phyloP scores from a whole-genome alignment of 1,140 invertebrate genomes.

The Aphaenogaster floridana region DNA sequence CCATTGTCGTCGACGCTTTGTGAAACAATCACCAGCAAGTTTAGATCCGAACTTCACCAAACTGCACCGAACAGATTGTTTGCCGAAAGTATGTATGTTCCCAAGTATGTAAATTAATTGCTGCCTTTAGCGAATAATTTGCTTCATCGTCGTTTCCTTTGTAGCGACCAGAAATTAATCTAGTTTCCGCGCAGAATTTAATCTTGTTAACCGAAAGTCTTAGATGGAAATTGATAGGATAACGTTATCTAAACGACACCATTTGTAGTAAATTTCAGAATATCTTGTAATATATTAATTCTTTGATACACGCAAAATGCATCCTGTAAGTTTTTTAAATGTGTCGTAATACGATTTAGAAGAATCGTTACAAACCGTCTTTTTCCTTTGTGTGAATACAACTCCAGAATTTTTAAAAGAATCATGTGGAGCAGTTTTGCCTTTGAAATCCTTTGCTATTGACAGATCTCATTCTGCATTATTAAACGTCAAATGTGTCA shows the following conservation, averaged over 20 bases:
- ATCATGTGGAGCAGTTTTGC: neutral
- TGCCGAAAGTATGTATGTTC: conserved; percentile 25
- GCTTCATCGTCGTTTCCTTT: conserved; percentile 9
- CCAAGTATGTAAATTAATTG: conserved; percentile 44
- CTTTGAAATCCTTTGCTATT: neutral
- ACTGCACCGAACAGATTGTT: conserved; percentile 10
- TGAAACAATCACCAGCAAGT: conserved; percentile 31
- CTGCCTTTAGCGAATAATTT: conserved; percentile 27
- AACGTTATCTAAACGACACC: neutral
- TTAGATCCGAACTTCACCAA: conserved; percentile 16
- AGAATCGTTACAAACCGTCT: neutral
- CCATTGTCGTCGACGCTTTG: conserved; percentile 30
- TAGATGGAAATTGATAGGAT: neutral
- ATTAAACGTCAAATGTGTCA: neutral
- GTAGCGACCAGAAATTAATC: conserved; percentile 23
- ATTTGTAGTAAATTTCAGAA: neutral
- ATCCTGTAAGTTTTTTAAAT: neutral
- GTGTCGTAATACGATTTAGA: neutral
- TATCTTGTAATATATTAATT: neutral
- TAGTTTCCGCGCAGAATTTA: neutral
- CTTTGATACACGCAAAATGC: neutral
- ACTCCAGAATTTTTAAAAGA: neutral
- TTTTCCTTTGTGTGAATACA: neutral
- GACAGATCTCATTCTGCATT: neutral
- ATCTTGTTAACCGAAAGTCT: neutral